Evolutionary conservation across 1,140 invertebrate genomes (phyloP).

Genomic region (Tetragnatha versicolor): DNA sequence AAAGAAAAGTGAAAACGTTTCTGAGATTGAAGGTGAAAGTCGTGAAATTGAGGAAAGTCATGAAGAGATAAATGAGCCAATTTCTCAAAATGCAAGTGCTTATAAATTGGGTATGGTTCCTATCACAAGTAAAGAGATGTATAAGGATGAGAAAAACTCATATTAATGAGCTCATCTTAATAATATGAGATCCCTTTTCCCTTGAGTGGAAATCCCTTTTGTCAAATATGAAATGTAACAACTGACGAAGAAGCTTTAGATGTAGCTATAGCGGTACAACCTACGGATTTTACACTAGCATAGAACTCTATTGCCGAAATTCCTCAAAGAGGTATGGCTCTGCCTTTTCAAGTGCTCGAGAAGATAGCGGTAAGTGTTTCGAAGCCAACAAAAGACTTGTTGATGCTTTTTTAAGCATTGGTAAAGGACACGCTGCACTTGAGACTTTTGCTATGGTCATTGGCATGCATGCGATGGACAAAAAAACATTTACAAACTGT

Average conservation of each 20-base stretch:
- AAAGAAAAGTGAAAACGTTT: too few relatives aligned
- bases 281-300: background rate
- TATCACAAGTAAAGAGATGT: background rate
- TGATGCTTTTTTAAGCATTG: background rate
- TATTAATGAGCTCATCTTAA: background rate
- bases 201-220: background rate
- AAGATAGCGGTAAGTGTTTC: background rate
- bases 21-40: too few relatives aligned
- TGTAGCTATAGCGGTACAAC: too few relatives aligned
- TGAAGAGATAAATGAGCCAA: background rate
- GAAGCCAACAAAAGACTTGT: background rate
- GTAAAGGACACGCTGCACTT: background rate
- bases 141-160: background rate
- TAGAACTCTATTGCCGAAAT: background rate
- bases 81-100: background rate
- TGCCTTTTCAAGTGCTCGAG: background rate
- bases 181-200: background rate
- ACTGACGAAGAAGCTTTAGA: background rate
- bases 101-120: background rate
- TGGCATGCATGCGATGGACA: background rate
- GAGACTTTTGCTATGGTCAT: background rate
- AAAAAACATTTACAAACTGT: background rate
- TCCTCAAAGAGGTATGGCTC: background rate
- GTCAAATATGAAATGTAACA: background rate
- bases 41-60: background rate